Percentiles rank a stretch among this genome's conserved stretches.
phyloP scores from a whole-genome alignment of 2,113 vertebrate genomes.

The Clarias gariepinus region DNA sequence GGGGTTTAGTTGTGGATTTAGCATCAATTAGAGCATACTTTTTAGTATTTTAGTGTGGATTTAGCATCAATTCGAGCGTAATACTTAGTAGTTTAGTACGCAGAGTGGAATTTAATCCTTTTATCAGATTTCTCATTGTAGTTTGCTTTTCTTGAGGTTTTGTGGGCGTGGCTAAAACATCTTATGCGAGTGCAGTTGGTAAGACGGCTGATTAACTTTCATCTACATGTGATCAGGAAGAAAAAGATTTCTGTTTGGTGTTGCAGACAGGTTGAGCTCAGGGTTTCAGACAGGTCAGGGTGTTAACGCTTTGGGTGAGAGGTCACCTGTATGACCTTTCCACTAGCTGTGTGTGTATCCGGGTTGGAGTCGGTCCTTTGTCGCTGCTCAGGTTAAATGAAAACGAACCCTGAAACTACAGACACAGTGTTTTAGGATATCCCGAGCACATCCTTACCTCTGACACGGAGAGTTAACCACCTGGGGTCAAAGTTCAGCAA shows the following conservation, averaged over 20 bases:
- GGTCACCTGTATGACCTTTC: neutral
- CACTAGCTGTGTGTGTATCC: neutral
- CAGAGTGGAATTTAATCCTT: no score
- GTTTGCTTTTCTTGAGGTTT: neutral
- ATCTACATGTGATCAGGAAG: neutral
- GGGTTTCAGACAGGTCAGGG: neutral
- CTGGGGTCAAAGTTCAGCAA: neutral
- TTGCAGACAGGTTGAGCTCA: no score
- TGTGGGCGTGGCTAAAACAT: neutral
- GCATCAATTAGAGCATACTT: no score
- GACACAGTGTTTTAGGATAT: neutral
- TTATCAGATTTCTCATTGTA: no score
- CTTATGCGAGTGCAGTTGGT: neutral
- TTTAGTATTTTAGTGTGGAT: no score
- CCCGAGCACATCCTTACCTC: neutral
- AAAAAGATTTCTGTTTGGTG: neutral
- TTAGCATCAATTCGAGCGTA: no score
- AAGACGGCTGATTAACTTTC: neutral
- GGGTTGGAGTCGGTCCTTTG: neutral
- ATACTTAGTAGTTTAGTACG: no score
- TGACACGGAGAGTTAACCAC: no score
- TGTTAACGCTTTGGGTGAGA: no score
- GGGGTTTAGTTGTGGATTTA: no score
- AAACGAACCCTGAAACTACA: no score
- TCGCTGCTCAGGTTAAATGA: no score